Evolutionary conservation across 2,797 vertebrate species (phyloP).

Genomic region (Sebastes taczanowskii): DNA sequence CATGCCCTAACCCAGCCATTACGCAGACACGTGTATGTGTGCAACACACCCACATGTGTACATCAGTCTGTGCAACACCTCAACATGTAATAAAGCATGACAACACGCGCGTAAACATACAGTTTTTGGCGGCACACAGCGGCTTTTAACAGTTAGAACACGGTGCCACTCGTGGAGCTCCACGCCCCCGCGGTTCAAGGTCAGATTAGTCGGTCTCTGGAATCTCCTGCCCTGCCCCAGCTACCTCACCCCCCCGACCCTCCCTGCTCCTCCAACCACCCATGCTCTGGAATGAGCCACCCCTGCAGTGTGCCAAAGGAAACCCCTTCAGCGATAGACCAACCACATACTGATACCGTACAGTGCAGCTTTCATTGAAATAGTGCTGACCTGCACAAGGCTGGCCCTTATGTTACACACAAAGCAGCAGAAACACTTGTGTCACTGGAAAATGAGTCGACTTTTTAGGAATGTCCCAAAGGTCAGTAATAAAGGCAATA

Average conservation of each 20-base stretch:
- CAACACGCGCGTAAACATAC: neutral
- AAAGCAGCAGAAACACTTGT: conserved; percentile 12
- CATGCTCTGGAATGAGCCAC: conserved; percentile 42
- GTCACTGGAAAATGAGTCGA: neutral
- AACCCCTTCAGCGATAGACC: conserved; percentile 27
- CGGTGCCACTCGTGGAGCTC: conserved; percentile 16
- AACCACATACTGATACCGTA: conserved; percentile 20
- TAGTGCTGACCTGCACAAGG: conserved; percentile 25
- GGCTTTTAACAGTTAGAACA: conserved; percentile 14
- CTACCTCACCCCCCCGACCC: conserved; percentile 13
- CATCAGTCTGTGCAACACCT: neutral
- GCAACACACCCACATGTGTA: neutral
- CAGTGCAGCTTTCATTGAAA: conserved; percentile 17
- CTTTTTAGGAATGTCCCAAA: conserved; percentile 30
- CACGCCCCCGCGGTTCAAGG: conserved; percentile 49
- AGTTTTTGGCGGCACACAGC: neutral
- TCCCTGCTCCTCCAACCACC: conserved; percentile 10
- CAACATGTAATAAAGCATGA: neutral
- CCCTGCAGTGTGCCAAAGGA: conserved; percentile 45
- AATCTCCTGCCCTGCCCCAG: conserved; percentile 42
- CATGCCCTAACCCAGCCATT: neutral
- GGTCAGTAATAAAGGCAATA: conserved; percentile 33
- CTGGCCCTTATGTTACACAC: neutral
- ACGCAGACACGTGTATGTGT: neutral
- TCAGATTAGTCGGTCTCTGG: conserved; percentile 45